phyloP scores from a whole-genome alignment of 1,140 invertebrate genomes.

The Drosophila paulistorum region DNA sequence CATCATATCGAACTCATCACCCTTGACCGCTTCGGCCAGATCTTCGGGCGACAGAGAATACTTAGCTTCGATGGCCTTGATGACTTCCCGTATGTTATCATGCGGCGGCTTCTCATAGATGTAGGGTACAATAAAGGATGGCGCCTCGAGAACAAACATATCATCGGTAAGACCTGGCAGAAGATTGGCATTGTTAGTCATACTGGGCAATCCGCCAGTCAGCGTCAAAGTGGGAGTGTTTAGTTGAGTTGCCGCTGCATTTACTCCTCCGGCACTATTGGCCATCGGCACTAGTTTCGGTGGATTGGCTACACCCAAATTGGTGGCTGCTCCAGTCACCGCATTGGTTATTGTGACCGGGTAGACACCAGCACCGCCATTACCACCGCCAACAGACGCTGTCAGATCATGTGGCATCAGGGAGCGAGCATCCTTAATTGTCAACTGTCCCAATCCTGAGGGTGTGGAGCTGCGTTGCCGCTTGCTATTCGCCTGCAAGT shows the following conservation, averaged over 20 bases:
- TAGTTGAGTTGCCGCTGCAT: conserved; percentile 26
- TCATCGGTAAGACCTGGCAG: conserved; percentile 92
- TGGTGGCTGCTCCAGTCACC: conserved; percentile 63
- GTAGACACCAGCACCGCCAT: conserved; percentile 44
- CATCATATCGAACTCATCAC: conserved; percentile 82
- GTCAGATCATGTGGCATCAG: conserved; percentile 71
- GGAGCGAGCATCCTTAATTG: conserved; percentile 79
- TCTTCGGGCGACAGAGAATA: conserved; percentile 85
- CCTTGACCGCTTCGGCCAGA: conserved; percentile 80
- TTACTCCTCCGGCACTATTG: background rate
- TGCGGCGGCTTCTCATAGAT: conserved; percentile 95
- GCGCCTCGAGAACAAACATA: conserved; percentile 95
- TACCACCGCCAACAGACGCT: conserved; percentile 28
- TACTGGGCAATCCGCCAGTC: conserved; percentile 63
- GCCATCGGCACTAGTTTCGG: conserved; percentile 63
- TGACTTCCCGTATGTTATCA: conserved; percentile 90
- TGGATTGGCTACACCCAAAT: conserved; percentile 50
- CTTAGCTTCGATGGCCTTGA: conserved; percentile 87
- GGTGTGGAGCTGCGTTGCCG: conserved; percentile 67
- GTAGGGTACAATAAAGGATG: conserved; percentile 95
- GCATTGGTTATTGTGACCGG: conserved; percentile 82
- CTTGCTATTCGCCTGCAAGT: conserved; percentile 67
- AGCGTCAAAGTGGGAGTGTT: conserved; percentile 75
- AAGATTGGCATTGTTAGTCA: conserved; percentile 84
- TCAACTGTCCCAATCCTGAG: conserved; percentile 66